These are phyloP conservation scores for Athalia circularis DNA, from an alignment of 2,888 invertebrate species.

Conservation along the genomic window DNA sequence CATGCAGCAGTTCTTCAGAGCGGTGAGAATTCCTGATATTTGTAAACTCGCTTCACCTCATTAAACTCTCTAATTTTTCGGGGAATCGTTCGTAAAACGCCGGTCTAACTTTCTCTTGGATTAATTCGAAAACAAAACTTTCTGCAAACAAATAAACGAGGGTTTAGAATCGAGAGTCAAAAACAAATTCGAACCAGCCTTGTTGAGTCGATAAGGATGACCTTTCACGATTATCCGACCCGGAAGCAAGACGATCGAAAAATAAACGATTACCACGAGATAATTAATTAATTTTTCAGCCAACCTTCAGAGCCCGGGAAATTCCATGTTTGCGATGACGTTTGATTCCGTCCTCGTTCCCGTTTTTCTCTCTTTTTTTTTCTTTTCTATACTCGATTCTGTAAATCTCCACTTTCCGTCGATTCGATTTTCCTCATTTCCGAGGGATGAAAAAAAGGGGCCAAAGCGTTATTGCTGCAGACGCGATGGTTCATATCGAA, in stretches of 20 bases:
- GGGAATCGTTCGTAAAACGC: too few species aligned
- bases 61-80: neutral
- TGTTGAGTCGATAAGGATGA: too few species aligned
- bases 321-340: slow-evolving; percentile 51
- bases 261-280: slow-evolving; percentile 29
- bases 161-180: too few species aligned
- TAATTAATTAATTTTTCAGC: neutral
- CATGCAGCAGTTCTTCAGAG: slow-evolving; percentile 89
- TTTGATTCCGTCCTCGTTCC: slow-evolving; percentile 37
- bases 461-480: too few species aligned
- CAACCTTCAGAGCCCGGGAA: slow-evolving; percentile 48
- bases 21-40: slow-evolving; percentile 79
- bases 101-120: neutral
- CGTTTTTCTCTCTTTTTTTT: slow-evolving; percentile 29
- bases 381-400: neutral
- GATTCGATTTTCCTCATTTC: too few species aligned
- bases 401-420: neutral
- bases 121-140: too few species aligned
- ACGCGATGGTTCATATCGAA: too few species aligned
- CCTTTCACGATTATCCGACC: neutral
- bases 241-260: slow-evolving; percentile 2
- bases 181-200: too few species aligned
- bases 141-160: too few species aligned
- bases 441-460: too few species aligned
- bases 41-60: slow-evolving; percentile 37